Conservation (phyloP, 2,888 invertebrate genomes). For the Sphaerophoria rueppellii region DNA sequence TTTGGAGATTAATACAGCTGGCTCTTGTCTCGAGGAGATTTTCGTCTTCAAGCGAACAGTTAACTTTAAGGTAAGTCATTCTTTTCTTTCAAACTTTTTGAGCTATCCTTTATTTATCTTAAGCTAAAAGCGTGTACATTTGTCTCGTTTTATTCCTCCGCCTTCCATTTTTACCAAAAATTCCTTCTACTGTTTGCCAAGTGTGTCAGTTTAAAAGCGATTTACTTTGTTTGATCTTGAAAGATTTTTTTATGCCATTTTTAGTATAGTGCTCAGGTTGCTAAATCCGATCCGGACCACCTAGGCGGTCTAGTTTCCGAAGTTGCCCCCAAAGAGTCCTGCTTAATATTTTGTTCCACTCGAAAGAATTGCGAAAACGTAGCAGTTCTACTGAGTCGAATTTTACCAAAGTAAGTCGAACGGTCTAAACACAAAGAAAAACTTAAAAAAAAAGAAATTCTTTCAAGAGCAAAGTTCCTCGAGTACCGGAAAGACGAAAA, state of each 20-base stretch:
- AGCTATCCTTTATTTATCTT: neutral
- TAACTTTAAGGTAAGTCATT: constrained; percentile 81
- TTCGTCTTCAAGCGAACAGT: constrained; percentile 83
- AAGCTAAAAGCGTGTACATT: neutral
- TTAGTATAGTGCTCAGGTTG: constrained; percentile 85
- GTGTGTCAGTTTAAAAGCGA: neutral
- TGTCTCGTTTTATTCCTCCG: too few relatives aligned
- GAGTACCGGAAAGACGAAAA: constrained; percentile 85
- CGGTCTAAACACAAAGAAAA: neutral
- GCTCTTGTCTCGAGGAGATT: constrained; percentile 83
- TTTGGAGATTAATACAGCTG: constrained; percentile 84
- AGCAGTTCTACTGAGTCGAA: constrained; percentile 88
- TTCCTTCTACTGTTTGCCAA: too few relatives aligned
- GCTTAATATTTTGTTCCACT: constrained; percentile 96
- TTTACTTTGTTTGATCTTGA: neutral
- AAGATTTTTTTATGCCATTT: constrained; percentile 33
- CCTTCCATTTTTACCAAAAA: too few relatives aligned
- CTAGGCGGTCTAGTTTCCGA: constrained; percentile 91
- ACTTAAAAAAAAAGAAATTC: neutral
- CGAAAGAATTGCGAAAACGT: constrained; percentile 97
- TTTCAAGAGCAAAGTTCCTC: constrained; percentile 83
- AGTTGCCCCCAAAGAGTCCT: constrained; percentile 90
- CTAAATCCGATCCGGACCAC: constrained; percentile 89
- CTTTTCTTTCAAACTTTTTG: too few relatives aligned
- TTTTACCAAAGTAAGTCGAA: constrained; percentile 81